Base-by-base conservation (phyloP, 2,888 invertebrate genomes). In the Eumerus sabulonum region DNA sequence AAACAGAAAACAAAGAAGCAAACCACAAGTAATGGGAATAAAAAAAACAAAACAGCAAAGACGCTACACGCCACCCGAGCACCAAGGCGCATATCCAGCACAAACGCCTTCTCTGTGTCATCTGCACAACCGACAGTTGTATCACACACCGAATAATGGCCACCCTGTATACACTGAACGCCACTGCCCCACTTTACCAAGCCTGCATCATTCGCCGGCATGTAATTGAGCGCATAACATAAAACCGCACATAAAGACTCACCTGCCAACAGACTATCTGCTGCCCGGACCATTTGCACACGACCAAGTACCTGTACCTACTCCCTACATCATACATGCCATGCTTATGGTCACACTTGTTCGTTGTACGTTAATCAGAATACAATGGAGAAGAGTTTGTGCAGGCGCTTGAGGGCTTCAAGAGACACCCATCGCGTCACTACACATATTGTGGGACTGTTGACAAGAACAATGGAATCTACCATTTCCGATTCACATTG, bases 401-500 rank as follows among this genome's bases (percentile, higher is more conserved):
- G 67, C 36, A 57, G 47, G 57, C 48, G 57, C 47, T 57, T 51
- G 16, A 47, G 62, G 51, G 27, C 47, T 17, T 9, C 36, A 57
- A 57, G 57, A 35, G 56, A 11, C n/a, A n/a, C 59, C 50, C 68
- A 50, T 62, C 45, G 3, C 2, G 27, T 27, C n/a, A 70, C 57
- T 47, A 50, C 27, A 45, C 56, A 27, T 7, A 16, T 67, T 67
- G 56, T 76, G 51, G 56, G 17, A 36, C 64, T 45, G 16, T 16
- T 9, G 47, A 12, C 13, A 48, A 53, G 27, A 62, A 76, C 50
- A 67, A 71, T 57, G 40, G 59, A 44, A 42, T 35, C 44, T 14
- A 48, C 67, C 47, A 68, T 72, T 73, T 73, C 68, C 76, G 62
- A 62, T 63, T 77, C 57, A 16, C 67, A 67, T 67, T 67, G 45